Evolutionary conservation across 2,113 vertebrate genomes (phyloP), one percentile per base, ranked within the genome.

Genomic region (Cyphomyrus discorhynchus): DNA sequence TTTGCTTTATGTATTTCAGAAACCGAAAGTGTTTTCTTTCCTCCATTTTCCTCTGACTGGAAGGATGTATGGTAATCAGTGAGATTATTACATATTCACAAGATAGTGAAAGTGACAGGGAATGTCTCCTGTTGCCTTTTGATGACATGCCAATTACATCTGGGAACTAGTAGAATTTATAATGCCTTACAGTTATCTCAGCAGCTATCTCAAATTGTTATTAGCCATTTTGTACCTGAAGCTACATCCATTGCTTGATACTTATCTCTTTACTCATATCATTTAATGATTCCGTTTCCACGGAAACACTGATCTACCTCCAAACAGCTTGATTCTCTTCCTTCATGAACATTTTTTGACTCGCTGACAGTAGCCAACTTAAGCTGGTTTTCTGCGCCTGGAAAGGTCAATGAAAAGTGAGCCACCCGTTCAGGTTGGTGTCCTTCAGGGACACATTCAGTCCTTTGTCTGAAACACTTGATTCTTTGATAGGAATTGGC

Each of bases 191-290:
- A 42, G 21, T 39, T 49, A 49, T 70, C 58, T 66, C 70, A 77
- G 31, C 31, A 39, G 19, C 62, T 66, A 88, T 66, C 49, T 80
- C 9, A 5, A 89, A 89, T 89, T 47, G 19, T 80, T 70, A 89
- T 89, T 77, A 52, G 47, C 21, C 89, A 53, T 58, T n/a, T 90
- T 88, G 46, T 84, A 80, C 88, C 70, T 47, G 3, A 35, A 31
- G 52, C 77, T 88, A 88, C 35, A 87, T 92, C 90, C 50, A 52
- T 74, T 77, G 35, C 85, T 70, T 88, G 89, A 88, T 88, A 91
- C 89, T 82, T 70, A 66, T 87, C 70, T 90, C 80, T 85, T 91
- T 88, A 87, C 53, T 5, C 74, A 19, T 77, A 31, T 45, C 31
- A 35, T 87, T 87, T 45, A 86, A 62, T 82, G 70, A 52, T 46